phyloP scores from a whole-genome alignment of 2,113 vertebrate genomes.

The Tapirus terrestris region DNA sequence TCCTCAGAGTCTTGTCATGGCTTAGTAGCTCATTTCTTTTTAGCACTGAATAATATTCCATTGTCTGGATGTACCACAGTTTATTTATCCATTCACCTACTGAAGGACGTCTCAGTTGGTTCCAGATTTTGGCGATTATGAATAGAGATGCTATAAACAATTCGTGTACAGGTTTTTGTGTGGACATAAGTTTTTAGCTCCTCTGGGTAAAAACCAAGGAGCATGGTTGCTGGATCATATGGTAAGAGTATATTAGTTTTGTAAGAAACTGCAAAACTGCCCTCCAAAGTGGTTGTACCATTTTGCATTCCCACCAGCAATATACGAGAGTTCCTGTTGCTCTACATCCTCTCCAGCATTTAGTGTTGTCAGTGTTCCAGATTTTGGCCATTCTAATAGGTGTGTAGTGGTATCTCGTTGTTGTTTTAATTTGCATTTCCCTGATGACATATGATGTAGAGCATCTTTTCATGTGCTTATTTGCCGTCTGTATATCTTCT shows the following conservation, averaged over 20 bases:
- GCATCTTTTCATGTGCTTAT: not conserved
- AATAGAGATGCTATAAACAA: not conserved
- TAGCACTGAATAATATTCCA: not conserved
- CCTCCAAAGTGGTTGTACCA: not conserved
- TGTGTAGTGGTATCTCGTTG: fast-evolving
- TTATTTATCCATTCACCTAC: not conserved
- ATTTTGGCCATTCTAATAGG: not conserved
- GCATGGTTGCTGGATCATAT: not conserved
- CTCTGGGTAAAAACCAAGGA: not conserved
- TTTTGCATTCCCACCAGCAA: not conserved
- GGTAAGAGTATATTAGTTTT: not conserved
- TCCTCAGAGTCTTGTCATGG: not conserved
- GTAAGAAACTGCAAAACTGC: not conserved
- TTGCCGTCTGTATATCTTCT: not conserved
- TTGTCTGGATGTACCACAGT: not conserved
- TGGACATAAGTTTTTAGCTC: not conserved
- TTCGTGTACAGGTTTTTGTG: not conserved
- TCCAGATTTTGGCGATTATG: not conserved
- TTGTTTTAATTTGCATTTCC: not conserved
- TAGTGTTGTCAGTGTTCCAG: not conserved
- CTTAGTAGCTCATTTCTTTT: not conserved
- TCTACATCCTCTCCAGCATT: not conserved
- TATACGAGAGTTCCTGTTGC: fast-evolving
- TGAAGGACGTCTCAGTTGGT: not conserved
- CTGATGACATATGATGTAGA: not conserved